Conservation (phyloP, 2,113 vertebrate genomes). For the Phrynocephalus versicolor region DNA sequence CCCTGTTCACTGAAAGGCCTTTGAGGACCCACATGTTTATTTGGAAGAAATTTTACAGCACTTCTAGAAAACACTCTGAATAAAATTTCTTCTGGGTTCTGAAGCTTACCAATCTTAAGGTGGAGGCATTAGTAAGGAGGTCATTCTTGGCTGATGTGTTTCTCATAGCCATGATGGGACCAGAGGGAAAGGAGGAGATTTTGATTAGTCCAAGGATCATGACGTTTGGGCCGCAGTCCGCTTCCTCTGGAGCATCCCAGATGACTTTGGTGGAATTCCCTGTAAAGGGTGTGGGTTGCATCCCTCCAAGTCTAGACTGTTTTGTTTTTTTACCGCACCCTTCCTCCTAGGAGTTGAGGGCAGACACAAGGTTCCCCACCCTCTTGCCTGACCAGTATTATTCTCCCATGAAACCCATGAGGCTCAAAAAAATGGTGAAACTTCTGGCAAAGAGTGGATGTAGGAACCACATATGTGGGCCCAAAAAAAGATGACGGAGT, state of each 20-base stretch:
- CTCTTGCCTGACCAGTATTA: not conserved
- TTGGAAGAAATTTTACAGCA: not conserved
- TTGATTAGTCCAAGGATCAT: not conserved
- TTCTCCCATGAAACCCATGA: not conserved
- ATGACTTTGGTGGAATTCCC: not conserved
- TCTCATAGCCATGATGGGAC: not conserved
- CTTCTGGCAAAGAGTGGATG: not conserved
- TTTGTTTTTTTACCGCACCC: conserved; percentile 1
- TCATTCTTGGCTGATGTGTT: not conserved
- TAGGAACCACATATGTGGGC: not conserved
- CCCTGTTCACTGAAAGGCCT: not conserved
- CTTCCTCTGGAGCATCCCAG: not conserved
- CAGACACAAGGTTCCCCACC: not conserved
- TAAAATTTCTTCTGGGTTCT: not conserved
- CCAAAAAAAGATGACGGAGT: not conserved
- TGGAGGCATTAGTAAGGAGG: not conserved
- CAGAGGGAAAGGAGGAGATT: not conserved
- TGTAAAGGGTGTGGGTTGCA: not conserved
- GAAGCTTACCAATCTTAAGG: not conserved
- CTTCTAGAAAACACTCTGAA: not conserved
- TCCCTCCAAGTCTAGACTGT: not conserved
- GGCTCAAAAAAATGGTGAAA: not conserved
- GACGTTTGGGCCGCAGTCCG: not conserved
- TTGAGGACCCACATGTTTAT: not conserved
- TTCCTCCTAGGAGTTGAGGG: not conserved